phyloP scores from a whole-genome alignment of 1,140 invertebrate species.

The Megalopta genalis region DNA sequence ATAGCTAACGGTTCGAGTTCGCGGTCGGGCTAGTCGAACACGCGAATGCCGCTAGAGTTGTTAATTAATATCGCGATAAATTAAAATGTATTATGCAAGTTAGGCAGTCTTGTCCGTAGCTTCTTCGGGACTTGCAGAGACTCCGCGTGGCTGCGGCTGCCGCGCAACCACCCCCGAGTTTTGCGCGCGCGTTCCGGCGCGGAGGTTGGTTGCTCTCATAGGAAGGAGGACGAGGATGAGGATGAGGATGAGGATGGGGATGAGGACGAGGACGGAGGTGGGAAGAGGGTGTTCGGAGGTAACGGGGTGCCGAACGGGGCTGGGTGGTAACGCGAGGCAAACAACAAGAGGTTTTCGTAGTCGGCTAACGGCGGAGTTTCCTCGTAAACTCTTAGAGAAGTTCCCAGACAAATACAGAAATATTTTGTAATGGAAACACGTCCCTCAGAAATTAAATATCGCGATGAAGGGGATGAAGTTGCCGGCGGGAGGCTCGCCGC shows the following conservation, averaged over 20 bases:
- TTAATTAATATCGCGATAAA: constrained; percentile 65
- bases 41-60: constrained; percentile 28
- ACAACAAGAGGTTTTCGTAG: constrained; percentile 62
- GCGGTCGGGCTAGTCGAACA: constrained; percentile 11
- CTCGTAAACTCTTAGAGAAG: constrained; percentile 75
- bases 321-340: constrained; percentile 52
- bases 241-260: constrained; percentile 18
- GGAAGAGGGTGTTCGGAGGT: constrained; percentile 27
- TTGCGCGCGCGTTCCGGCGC: constrained; percentile 11
- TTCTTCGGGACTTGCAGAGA: constrained; percentile 51
- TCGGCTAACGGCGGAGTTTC: constrained; percentile 65
- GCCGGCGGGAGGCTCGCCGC: constrained; percentile 1
- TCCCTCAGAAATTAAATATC: constrained; percentile 73
- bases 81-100: constrained; percentile 67
- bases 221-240: not conserved
- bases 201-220: no score
- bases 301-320: constrained; percentile 45
- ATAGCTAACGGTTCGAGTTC: not conserved
- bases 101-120: constrained; percentile 53
- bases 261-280: constrained; percentile 16
- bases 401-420: constrained; percentile 76
- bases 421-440: constrained; percentile 75
- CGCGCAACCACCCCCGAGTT: constrained; percentile 38
- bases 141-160: constrained; percentile 35
- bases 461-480: constrained; percentile 59